Base-by-base conservation (phyloP, 2,113 vertebrate species). In the Phylloscopus whistleri region DNA sequence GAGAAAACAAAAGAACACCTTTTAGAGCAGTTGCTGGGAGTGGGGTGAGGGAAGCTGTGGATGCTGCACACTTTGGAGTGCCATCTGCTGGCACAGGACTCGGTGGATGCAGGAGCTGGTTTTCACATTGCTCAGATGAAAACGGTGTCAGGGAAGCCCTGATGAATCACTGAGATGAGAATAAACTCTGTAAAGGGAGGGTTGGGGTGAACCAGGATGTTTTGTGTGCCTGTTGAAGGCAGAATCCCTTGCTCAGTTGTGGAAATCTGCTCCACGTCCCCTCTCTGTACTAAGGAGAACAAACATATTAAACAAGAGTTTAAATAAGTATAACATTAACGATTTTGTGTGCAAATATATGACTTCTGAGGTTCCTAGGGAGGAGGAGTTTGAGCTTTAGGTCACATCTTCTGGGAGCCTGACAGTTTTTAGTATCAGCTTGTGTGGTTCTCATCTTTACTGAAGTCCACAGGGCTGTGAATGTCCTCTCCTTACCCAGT, bases 31-130 rank as follows among this genome's bases (percentile, higher is more conserved):
- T 23, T 78, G 11, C 66, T 91, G 82, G 44, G 51, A 43, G 11
- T 33, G 30, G 63, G 66, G 44, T 2, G n/a, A 70, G 64, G 60
- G 49, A 94, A 59, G 63, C 84, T 66, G 78, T 10, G 79, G 79
- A 83, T 83, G 62, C 66, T 85, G 89, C 81, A 58, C 82, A 66
- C 13, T 85, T 91, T 1, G 12, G 84, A 94, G 93, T 93, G 89
- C 93, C 95, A 95, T 95, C 96, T 96, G 93, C 95, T 96, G 96
- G 95, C 81, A 39, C 10, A 21, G 48, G 43, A 19, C 72, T 43
- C 7, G 3, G 20, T 14, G 0, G 46, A 30, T n/a, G 3, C 49
- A n/a, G 78, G 85, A 91, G 30, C 78, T 28, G 41, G 39, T 30
- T 52, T 89, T 74, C 26, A 6, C 24, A 49, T 7, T 14, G 9